phyloP scores from a whole-genome alignment of 2,888 invertebrate species.

The Thecophora atra region DNA sequence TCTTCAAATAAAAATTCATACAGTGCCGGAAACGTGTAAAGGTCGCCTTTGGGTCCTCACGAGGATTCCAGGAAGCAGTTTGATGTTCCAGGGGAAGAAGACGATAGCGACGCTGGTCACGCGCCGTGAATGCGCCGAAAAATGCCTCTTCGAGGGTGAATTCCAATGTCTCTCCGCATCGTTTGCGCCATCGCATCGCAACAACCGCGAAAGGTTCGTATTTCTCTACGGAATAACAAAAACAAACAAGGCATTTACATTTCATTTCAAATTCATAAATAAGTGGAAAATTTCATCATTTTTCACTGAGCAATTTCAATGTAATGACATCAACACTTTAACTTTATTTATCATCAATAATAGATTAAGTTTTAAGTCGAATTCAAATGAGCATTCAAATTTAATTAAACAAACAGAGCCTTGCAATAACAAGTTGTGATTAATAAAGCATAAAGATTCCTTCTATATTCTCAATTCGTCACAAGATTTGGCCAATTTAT shows the following conservation, averaged over 20 bases:
- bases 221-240: too few relatives aligned
- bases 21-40: conserved; percentile 70
- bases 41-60: conserved; percentile 80
- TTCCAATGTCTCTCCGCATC: conserved; percentile 71
- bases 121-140: conserved; percentile 75
- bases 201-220: conserved; percentile 63
- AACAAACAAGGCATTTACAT: background rate
- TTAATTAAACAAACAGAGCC: too few relatives aligned
- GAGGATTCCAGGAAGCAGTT: conserved; percentile 77
- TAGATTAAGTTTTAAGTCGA: too few relatives aligned
- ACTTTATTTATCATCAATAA: too few relatives aligned
- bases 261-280: conserved; percentile 5
- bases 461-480: conserved; percentile 1
- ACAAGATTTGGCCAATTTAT: conserved; percentile 44
- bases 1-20: background rate
- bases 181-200: conserved; percentile 66
- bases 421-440: too few relatives aligned
- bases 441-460: too few relatives aligned
- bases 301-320: too few relatives aligned
- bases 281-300: too few relatives aligned
- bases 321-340: too few relatives aligned
- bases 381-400: too few relatives aligned
- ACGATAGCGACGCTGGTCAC: conserved; percentile 72
- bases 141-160: conserved; percentile 69
- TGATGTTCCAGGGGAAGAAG: conserved; percentile 74